phyloP scores from a whole-genome alignment of 2,888 invertebrate species.

The Himalopsyche japonica region DNA sequence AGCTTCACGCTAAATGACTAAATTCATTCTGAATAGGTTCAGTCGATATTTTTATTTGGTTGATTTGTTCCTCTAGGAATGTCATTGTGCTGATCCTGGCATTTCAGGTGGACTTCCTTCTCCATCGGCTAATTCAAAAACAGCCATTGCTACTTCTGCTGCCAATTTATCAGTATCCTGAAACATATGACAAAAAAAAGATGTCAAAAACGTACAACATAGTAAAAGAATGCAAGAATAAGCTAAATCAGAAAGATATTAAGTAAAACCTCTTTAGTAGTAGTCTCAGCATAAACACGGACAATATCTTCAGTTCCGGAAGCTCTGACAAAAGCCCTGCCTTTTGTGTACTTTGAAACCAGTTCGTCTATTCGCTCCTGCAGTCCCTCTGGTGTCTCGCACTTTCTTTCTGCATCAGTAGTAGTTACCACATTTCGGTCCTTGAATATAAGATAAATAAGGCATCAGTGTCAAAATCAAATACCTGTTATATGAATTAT shows the following conservation, averaged over 20 bases:
- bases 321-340: conserved; percentile 88
- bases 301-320: conserved; percentile 98
- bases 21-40: not conserved
- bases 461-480: not conserved
- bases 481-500: no score
- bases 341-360: conserved; percentile 69
- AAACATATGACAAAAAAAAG: not conserved
- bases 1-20: not conserved
- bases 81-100: conserved; percentile 39
- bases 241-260: not conserved
- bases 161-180: conserved; percentile 73
- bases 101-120: conserved; percentile 66
- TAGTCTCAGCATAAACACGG: conserved; percentile 94
- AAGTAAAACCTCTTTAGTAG: conserved; percentile 63
- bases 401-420: conserved; percentile 82
- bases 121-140: conserved; percentile 80
- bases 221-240: not conserved
- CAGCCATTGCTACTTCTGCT: conserved; percentile 73
- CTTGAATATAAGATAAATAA: conserved; percentile 45
- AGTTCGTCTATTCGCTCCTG: conserved; percentile 78
- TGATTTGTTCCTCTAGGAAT: conserved; percentile 1
- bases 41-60: not conserved
- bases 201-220: not conserved
- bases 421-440: conserved; percentile 87
- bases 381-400: conserved; percentile 79